Evolutionary conservation across 2,113 vertebrate genomes (phyloP), one percentile per base, ranked within the genome.

Genomic region (Herpailurus yagouaroundi): DNA sequence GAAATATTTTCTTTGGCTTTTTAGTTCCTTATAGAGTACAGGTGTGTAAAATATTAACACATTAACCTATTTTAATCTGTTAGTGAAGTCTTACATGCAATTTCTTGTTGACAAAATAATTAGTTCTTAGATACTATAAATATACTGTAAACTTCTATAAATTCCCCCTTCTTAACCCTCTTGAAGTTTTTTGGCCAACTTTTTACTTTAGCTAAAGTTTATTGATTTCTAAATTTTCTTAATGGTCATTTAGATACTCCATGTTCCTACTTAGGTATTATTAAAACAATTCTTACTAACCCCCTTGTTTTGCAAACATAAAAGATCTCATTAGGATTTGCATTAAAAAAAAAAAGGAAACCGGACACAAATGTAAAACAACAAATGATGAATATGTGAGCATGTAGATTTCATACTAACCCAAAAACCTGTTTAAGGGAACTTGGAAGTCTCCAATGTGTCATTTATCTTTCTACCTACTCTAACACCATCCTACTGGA

Each of bases 211-310:
- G 11, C 7, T 92, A 29, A 6, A 18, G 8, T 45, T 86, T 45
- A 60, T 96, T 86, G 38, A 69, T 69, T 95, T 97, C 13, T 88
- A 64, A 36, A 27, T 50, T 86, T 87, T 91, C 33, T 79, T 91
- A 45, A 84, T 68, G 79, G 84, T 55, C 31, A 11, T 74, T 93
- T 91, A 55, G 13, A 82, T 52, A 21, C 25, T 63, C 0, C 1
- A 9, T 69, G 19, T 64, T 71, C 74, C 27, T 64, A 31, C n/a
- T 95, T 91, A 69, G 15, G 71, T 81, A 82, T 81, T 77, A 71
- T 69, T 7, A 95, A 38, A 96, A 57, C 88, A 69, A n/a, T 74
- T 1, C 11, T n/a, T 66, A 66, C 31, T 63, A 84, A n/a, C 2
- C 3, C 2, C 16, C 9, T 92, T 86, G 16, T 50, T 92, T 63